Evolutionary conservation across 2,797 vertebrate genomes (phyloP), one percentile per base, ranked within the genome.

Genomic region (Takifugu rubripes): DNA sequence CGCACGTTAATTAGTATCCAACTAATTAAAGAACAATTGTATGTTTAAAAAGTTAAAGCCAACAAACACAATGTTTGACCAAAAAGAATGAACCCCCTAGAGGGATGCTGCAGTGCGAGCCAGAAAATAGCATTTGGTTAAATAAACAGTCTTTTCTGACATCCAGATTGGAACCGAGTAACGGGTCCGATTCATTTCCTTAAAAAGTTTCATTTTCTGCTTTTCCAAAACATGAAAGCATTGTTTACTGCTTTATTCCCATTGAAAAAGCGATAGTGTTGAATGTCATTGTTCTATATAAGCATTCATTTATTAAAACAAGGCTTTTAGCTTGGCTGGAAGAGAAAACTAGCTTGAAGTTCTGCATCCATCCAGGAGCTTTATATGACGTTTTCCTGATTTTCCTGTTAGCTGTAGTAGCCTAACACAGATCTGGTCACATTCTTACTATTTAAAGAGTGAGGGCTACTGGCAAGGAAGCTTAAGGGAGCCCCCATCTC

Each of bases 1-100:
- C 83, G 87, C 86, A 84, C 84, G 87, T 88, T 91, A 85, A 90
- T 91, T 89, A 86, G 78, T 54, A 80, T 80, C 63, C 25, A 71
- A 79, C 86, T 92, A 90, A 93, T 92, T 90, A 90, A 60, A 66
- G 78, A 90, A 92, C 89, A 91, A 91, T 88, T 90, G 88, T 78
- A 88, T 88, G 79, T 90, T 90, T 88, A 89, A 91, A 88, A 92
- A 92, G 84, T 89, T 86, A 87, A 85, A 86, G 78, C 79, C 65
- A 74, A 86, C 77, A 87, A 91, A 89, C 84, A 83, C 55, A 67
- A 66, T 84, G 77, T 82, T 88, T 77, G 73, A 84, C 82, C 73
- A 73, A 82, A 89, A 91, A 84, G 11, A 78, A 89, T 63, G 43
- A 70, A 75, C 56, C 72, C 88, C 84, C 88, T 56, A 45, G 88